Evolutionary conservation across 1,140 invertebrate genomes (phyloP), one percentile per base, ranked within the genome.

Genomic region (Heliconius hewitsoni): DNA sequence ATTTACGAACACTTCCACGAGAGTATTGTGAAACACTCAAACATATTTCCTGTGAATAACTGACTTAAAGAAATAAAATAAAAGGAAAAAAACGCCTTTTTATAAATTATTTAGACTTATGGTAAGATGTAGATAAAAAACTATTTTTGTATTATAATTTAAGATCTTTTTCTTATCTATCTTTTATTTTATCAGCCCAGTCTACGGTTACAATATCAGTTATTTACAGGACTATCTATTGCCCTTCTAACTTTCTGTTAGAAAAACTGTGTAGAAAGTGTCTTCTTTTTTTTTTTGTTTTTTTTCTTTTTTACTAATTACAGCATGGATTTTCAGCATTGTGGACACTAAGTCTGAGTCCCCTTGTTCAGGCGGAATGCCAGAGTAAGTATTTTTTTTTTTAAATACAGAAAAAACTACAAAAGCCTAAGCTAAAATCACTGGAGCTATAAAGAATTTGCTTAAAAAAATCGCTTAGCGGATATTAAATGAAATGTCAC

Each of bases 311-410:
- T 88, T 86, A 93, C 91, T 93, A 93, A 93, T 88, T 83, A 79
- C 87, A 86, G 91, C 91, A 94, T 94, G 93, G 91, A 89, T 94
- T 95, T 94, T 92, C 94, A 95, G 94, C 94, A 84, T 91, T 95
- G 86, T 94, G 94, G 94, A 92, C 92, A 86, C 85, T 95, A 93
- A 91, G 89, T 88, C 89, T 94, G 85, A 92, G 88, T 85, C 93
- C 94, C 70, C 87, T 95, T 85, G 91, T 94, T 80, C 91, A 93
- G 86, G 91, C 93, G 80, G 93, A 95, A 93, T 95, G 94, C 90
- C 94, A 95, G 84, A 95, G 94, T 95, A 90, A 94, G 94, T 95
- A 94, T 71, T 71, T 72, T 73, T 83, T 23, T 78, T 76, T 52
- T 66, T 66, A 66, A 66, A 66, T 66, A 66, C 60, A 13, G 2